phyloP scores from a whole-genome alignment of 2,797 vertebrate species.

The Lagothrix lagotricha region DNA sequence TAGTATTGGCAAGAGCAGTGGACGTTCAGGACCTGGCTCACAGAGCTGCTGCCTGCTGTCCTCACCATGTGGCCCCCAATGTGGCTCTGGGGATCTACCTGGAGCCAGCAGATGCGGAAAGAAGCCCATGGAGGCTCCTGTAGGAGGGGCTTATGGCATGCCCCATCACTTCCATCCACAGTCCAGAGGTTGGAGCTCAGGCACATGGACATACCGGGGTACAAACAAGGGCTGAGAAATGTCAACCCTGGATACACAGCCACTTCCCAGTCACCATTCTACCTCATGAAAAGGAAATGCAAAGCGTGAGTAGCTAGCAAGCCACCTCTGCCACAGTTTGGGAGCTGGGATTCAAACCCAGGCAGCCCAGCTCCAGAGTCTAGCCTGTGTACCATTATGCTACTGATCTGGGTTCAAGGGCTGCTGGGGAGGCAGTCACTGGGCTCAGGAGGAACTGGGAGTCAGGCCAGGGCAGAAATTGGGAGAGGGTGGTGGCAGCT shows the following conservation, averaged over 20 bases:
- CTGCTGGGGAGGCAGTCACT: not conserved
- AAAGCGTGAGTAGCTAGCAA: not conserved
- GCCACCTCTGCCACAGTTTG: not conserved
- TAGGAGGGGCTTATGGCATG: not conserved
- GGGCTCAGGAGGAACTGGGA: not conserved
- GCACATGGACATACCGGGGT: not conserved
- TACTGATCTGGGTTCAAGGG: not conserved
- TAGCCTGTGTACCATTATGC: not conserved
- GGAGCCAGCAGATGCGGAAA: not conserved
- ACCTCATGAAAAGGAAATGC: not conserved
- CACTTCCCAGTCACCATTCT: not conserved
- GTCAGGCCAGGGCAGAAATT: not conserved
- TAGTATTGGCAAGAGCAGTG: not conserved
- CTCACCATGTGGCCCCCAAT: not conserved
- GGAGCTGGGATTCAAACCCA: not conserved
- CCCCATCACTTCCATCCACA: not conserved
- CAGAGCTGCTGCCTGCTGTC: not conserved
- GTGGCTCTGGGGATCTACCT: not conserved
- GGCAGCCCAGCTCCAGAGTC: not conserved
- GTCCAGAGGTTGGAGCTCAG: not conserved
- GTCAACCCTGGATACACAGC: not conserved
- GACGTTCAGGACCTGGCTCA: not conserved
- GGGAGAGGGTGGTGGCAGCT: not conserved
- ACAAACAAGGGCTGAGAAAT: not conserved
- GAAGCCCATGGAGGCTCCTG: not conserved